phyloP scores from a whole-genome alignment of 2,888 invertebrate species.

The Sarcophaga variegata region DNA sequence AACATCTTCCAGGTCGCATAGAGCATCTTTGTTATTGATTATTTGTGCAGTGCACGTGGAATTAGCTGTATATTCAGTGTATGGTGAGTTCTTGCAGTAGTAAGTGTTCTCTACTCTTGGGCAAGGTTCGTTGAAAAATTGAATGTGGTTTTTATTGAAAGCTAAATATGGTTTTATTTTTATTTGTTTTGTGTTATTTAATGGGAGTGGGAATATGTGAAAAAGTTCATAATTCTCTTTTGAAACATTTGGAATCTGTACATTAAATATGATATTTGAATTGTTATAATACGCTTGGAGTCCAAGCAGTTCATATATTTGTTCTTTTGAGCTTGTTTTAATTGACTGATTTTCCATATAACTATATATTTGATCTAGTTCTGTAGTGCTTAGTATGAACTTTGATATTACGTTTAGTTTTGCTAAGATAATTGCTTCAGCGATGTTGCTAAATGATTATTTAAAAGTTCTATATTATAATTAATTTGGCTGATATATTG shows the following conservation, averaged over 20 bases:
- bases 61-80: slow-evolving; percentile 22
- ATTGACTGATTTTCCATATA: slow-evolving; percentile 51
- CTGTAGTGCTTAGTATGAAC: slow-evolving; percentile 56
- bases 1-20: slow-evolving; percentile 27
- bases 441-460: slow-evolving; percentile 49
- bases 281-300: slow-evolving; percentile 59
- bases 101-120: slow-evolving; percentile 44
- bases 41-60: slow-evolving; percentile 20
- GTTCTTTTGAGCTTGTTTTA: slow-evolving; percentile 43
- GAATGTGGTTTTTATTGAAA: slow-evolving; percentile 43
- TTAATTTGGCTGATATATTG: slow-evolving; percentile 53
- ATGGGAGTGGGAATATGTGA: slow-evolving; percentile 56
- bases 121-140: slow-evolving; percentile 44
- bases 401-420: slow-evolving; percentile 45
- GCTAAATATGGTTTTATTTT: slow-evolving; percentile 57
- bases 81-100: slow-evolving; percentile 34
- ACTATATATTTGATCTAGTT: slow-evolving; percentile 46
- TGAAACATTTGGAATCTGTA: slow-evolving; percentile 54
- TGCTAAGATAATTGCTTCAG: slow-evolving; percentile 60
- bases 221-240: slow-evolving; percentile 47
- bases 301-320: slow-evolving; percentile 47
- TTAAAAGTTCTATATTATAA: slow-evolving; percentile 59
- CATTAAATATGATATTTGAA: slow-evolving; percentile 63
- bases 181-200: slow-evolving; percentile 57
- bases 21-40: slow-evolving; percentile 21